These are phyloP conservation scores for Callimorpha dominula DNA, from an alignment of 2,888 invertebrate genomes.

Conservation along the genomic window DNA sequence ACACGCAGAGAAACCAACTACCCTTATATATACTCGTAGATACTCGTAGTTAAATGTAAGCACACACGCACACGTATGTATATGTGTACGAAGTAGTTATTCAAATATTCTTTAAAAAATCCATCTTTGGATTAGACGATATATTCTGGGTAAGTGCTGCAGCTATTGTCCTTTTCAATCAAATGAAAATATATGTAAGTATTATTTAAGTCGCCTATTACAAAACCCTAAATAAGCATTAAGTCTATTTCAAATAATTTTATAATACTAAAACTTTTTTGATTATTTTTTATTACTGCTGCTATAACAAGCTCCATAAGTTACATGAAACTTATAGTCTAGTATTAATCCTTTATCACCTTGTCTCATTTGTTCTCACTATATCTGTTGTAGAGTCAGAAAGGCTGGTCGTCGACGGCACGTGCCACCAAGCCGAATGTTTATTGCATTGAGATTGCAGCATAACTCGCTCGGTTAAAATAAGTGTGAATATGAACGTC, in stretches of 20 bases:
- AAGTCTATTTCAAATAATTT: too few relatives aligned
- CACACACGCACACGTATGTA: neutral
- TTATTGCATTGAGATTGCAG: conserved; percentile 80
- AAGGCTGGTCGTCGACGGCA: conserved; percentile 68
- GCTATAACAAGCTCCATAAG: neutral
- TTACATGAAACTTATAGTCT: neutral
- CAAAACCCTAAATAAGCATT: too few relatives aligned
- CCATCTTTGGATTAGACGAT: too few relatives aligned
- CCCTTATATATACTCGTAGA: neutral
- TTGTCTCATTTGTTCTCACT: conserved; percentile 57
- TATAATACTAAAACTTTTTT: too few relatives aligned
- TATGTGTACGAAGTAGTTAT: neutral
- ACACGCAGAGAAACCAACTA: neutral
- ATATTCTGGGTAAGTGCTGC: too few relatives aligned
- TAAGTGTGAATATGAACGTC: conserved; percentile 64
- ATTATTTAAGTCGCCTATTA: too few relatives aligned
- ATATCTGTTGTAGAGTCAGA: conserved; percentile 57
- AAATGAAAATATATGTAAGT: too few relatives aligned
- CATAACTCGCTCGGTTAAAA: conserved; percentile 72
- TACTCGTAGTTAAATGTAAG: neutral
- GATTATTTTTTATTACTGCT: too few relatives aligned
- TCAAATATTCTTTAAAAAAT: neutral
- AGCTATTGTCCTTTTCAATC: too few relatives aligned
- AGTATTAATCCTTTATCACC: conserved; percentile 11
- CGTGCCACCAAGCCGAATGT: conserved; percentile 73